Evolutionary conservation across 2,888 invertebrate genomes (phyloP).

Genomic region (Eupelmus urozonus): DNA sequence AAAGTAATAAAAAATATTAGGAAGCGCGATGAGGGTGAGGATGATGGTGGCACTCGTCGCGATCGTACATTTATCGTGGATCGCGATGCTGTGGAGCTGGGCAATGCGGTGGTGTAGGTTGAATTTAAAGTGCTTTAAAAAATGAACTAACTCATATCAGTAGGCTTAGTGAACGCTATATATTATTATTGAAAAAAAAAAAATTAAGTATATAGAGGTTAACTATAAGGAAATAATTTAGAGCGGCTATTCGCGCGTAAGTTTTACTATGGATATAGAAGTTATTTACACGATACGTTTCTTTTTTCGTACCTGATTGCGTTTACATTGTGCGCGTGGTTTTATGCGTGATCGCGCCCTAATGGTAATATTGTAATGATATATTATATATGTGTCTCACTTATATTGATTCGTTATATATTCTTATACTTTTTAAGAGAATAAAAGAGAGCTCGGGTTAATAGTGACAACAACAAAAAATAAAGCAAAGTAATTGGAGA

Average conservation of each 20-base stretch:
- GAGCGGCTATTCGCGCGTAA: slow-evolving; percentile 62
- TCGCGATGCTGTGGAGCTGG: neutral
- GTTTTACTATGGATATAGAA: slow-evolving; percentile 60
- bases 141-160: slow-evolving; percentile 76
- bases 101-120: slow-evolving; percentile 67
- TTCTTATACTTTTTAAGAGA: slow-evolving; percentile 52
- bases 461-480: slow-evolving; percentile 7
- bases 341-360: slow-evolving; percentile 35
- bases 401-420: slow-evolving; percentile 50
- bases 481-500: slow-evolving; percentile 30
- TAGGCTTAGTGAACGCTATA: slow-evolving; percentile 71
- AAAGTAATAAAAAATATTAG: slow-evolving; percentile 26
- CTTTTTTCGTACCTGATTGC: slow-evolving; percentile 61
- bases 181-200: slow-evolving; percentile 53
- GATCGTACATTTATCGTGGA: slow-evolving; percentile 13
- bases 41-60: slow-evolving; percentile 26
- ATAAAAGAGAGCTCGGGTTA: neutral
- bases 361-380: slow-evolving; percentile 38
- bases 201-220: slow-evolving; percentile 44
- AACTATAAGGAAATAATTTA: slow-evolving; percentile 60
- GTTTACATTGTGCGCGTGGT: slow-evolving; percentile 59
- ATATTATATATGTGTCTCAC: slow-evolving; percentile 40
- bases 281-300: slow-evolving; percentile 58
- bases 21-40: slow-evolving; percentile 37
- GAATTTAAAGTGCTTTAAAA: slow-evolving; percentile 76